These are phyloP conservation scores for Xylophagus ater DNA, from an alignment of 2,888 invertebrate genomes.

Conservation along the genomic window DNA sequence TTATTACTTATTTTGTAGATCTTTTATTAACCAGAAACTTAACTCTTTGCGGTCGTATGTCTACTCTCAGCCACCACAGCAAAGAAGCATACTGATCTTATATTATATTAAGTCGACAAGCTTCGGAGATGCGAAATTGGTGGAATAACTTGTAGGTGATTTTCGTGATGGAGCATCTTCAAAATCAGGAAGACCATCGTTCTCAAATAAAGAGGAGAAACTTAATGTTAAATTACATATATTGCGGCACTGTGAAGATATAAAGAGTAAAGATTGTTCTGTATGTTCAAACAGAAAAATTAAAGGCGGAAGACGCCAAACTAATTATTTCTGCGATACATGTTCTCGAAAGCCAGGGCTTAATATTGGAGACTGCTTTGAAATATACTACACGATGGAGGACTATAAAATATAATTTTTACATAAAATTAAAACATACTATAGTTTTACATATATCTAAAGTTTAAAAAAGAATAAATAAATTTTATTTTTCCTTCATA, in stretches of 20 bases:
- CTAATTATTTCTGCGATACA: conserved; percentile 2
- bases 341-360: neutral
- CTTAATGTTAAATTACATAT: conserved; percentile 4
- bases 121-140: too few relatives aligned
- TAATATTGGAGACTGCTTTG: conserved; percentile 1
- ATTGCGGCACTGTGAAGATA: conserved; percentile 1
- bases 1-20: too few relatives aligned
- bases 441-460: too few relatives aligned
- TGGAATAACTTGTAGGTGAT: conserved; percentile 8
- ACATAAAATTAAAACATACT: conserved; percentile 1
- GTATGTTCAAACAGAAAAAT: conserved; percentile 4
- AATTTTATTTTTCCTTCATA: too few relatives aligned
- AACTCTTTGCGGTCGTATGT: too few relatives aligned
- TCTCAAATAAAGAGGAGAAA: conserved; percentile 6
- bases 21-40: too few relatives aligned
- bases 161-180: conserved; percentile 9
- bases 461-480: too few relatives aligned
- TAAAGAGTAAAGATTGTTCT: conserved; percentile 3
- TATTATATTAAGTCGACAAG: too few relatives aligned
- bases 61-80: too few relatives aligned
- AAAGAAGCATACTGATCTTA: too few relatives aligned
- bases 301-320: conserved; percentile 3
- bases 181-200: conserved; percentile 8
- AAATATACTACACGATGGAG: neutral
- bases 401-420: conserved; percentile 4